Base-by-base conservation (phyloP, 2,797 vertebrate species). In the Anableps anableps region DNA sequence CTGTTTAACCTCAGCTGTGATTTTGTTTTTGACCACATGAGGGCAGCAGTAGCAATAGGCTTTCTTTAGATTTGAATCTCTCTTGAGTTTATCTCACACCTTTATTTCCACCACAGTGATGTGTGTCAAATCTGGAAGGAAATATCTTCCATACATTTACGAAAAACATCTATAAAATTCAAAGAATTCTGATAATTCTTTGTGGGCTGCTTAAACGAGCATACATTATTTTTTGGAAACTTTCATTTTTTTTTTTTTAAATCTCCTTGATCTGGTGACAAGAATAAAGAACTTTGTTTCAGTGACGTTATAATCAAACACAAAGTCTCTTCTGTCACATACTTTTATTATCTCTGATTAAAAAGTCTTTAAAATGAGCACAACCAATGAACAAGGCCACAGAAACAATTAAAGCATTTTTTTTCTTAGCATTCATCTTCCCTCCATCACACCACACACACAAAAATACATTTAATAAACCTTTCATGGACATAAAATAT, bases 311-410 rank as follows among this genome's bases (percentile, higher is more conserved):
- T 36, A 41, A 82, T 83, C 53, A 83, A 79, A 73, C 45, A 79
- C 45, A 19, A n/a, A 29, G 34, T 1, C 2, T 8, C 31, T n/a
- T 41, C 9, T 26, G 77, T 91, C 82, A 92, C 86, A 90, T 50
- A 89, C 62, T 84, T 94, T 94, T 94, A 88, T 89, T 93, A 78
- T 23, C n/a, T 88, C 85, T 80, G 80, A 91, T 92, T 89, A 86
- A 91, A 93, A 93, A 92, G 74, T 88, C 53, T 87, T 83, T 87
- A 23, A 84, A 90, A 75, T 88, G 51, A 92, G 82, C 86, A 92
- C 81, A 85, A 79, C 85, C 92, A 87, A 85, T 85, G 70, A 89
- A 90, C 88, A 95, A 95, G 94, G 94, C 93, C 92, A 91, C 91
- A 31, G 71, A 80, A 85, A 88, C 80, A 81, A 85, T 77, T 82